Evolutionary conservation across 1,140 invertebrate genomes (phyloP).

Genomic region (Gonatopus flavifemur): DNA sequence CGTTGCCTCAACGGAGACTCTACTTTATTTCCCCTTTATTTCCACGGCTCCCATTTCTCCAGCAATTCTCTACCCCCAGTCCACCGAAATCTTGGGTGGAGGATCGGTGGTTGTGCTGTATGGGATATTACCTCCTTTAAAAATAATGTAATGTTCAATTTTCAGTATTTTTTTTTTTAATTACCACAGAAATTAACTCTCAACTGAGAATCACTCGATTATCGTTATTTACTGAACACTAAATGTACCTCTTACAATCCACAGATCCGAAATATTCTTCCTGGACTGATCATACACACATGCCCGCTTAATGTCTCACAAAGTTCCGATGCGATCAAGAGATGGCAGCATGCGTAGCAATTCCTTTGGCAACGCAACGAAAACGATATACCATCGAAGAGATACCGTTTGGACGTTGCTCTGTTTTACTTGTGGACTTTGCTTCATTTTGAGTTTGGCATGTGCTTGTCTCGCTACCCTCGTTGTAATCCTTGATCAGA

Average conservation of each 20-base stretch:
- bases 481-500: constrained; percentile 37
- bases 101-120: no score
- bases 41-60: no score
- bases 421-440: constrained; percentile 40
- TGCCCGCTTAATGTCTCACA: constrained; percentile 15
- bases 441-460: constrained; percentile 35
- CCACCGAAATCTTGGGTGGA: no score
- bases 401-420: constrained; percentile 24
- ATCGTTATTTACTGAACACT: no score
- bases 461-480: constrained; percentile 39
- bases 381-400: neutral
- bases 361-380: neutral
- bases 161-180: neutral
- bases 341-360: constrained; percentile 18
- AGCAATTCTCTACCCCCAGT: no score
- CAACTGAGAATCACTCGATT: no score
- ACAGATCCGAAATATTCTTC: no score
- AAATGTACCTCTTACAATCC: no score
- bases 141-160: neutral
- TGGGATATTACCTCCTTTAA: neutral
- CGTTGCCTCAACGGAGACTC: no score
- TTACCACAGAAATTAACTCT: neutral
- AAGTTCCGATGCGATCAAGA: constrained; percentile 12
- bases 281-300: no score
- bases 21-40: no score